Base-by-base conservation (phyloP, 2,797 vertebrate genomes). In the Lycodopsis pacificus region DNA sequence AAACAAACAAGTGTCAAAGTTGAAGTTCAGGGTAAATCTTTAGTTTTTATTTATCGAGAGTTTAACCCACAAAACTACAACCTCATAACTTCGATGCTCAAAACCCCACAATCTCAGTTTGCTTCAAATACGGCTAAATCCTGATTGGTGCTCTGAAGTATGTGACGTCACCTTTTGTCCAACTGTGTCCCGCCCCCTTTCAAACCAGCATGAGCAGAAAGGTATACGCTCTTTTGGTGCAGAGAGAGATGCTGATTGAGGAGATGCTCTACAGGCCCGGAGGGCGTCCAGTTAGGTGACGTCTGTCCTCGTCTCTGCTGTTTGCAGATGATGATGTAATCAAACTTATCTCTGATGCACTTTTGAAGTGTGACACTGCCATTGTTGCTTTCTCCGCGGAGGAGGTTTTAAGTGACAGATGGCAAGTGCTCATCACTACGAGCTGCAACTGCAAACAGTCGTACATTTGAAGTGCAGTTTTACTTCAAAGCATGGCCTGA, bases 381-480 rank as follows among this genome's bases (percentile, higher is more conserved):
- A 66, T 67, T 38, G 76, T 25, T 25, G 32, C 20, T n/a, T 38
- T 58, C 27, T 46, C 38, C 54, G 49, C 48, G 5, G 44, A 49
- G 40, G 1, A 36, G 27, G 34, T 7, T 65, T 63, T 53, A 13
- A 42, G 27, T 4, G 25, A 53, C 77, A 78, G 67, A 58, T 75
- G 74, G 42, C 13, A n/a, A 46, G 57, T 69, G 77, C 65, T 80
- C 49, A 56, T 73, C 59, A 6, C 72, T 22, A 54, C 53, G 51
- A 10, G 1, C 56, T 49, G 27, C 12, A 70, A 54, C 12, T 36
- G 48, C 25, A 34, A 51, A 59, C 46, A 44, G 42, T 51, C 48
- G 57, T 3, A 57, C 48, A 34, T 54, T 38, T 53, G 1, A 51
- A 48, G 20, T 22, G n/a, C 53, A 68, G 46, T 57, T 48, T 48